These are phyloP conservation scores for Cerceris ruficornis DNA, from an alignment of 2,888 invertebrate species.

Conservation along the genomic window DNA sequence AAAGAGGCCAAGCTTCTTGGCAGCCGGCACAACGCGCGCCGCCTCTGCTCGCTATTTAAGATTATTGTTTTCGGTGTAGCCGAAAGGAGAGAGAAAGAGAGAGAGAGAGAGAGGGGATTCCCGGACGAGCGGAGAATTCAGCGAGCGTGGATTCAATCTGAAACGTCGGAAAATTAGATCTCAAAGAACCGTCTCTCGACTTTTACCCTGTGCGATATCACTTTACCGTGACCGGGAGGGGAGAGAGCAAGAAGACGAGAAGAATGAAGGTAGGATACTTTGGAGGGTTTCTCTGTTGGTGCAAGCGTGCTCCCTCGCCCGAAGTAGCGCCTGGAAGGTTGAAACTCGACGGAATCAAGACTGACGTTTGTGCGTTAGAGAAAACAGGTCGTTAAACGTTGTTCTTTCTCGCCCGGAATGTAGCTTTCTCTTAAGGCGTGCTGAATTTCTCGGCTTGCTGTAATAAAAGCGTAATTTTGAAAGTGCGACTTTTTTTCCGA, in stretches of 20 bases:
- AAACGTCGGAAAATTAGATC: conserved; percentile 66
- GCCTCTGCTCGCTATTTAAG: conserved; percentile 56
- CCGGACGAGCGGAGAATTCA: conserved; percentile 19
- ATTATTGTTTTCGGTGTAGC: conserved; percentile 41
- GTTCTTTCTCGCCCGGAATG: neutral
- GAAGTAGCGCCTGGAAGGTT: neutral
- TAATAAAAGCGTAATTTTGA: neutral
- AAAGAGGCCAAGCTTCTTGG: conserved; percentile 13
- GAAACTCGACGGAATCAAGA: conserved; percentile 25
- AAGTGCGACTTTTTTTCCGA: neutral
- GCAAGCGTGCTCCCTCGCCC: neutral
- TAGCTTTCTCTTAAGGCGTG: neutral
- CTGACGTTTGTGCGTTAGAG: conserved; percentile 44
- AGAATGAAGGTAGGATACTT: conserved; percentile 26
- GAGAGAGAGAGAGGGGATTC: neutral
- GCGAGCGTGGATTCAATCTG: conserved; percentile 68
- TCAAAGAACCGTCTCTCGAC: conserved; percentile 32
- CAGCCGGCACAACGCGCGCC: conserved; percentile 37
- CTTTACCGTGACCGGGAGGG: conserved; percentile 15
- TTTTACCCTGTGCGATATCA: conserved; percentile 49
- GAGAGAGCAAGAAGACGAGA: conserved; percentile 6
- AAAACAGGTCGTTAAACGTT: conserved; percentile 49
- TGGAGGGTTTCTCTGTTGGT: conserved; percentile 22
- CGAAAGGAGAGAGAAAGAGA: conserved; percentile 27
- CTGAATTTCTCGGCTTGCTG: neutral